Evolutionary conservation across 2,797 vertebrate species (phyloP).

Genomic region (Gymnoscopelus braueri): DNA sequence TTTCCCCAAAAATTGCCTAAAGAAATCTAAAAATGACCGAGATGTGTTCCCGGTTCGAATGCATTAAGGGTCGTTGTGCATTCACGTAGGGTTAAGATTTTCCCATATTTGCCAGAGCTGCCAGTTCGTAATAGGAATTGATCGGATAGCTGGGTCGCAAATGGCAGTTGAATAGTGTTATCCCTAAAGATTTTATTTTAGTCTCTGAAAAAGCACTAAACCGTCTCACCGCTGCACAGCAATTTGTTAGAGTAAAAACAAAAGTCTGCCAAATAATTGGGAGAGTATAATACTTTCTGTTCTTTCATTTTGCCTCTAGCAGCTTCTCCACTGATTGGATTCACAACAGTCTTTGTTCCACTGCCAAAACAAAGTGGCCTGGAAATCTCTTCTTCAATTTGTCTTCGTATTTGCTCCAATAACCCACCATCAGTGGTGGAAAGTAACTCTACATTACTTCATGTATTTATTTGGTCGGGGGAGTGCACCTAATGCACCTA

Average conservation of each 20-base stretch:
- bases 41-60: too few relatives aligned
- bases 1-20: too few relatives aligned
- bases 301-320: constrained; percentile 39
- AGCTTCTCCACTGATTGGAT: constrained; percentile 42
- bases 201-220: constrained; percentile 5
- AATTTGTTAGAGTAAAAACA: constrained; percentile 29
- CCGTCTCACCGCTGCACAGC: constrained; percentile 34
- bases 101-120: constrained; percentile 43
- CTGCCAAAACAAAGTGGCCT: constrained; percentile 36
- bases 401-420: background rate
- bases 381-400: constrained; percentile 1
- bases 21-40: too few relatives aligned
- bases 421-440: constrained; percentile 6
- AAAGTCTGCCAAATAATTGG: constrained; percentile 26
- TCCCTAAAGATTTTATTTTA: constrained; percentile 19
- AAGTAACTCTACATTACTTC: too few relatives aligned
- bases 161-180: constrained; percentile 25
- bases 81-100: constrained; percentile 49
- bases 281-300: constrained; percentile 28
- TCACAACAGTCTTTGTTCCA: constrained; percentile 43
- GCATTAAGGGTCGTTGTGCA: constrained; percentile 28
- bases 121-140: constrained; percentile 25
- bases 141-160: background rate
- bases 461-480: too few relatives aligned
- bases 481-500: too few relatives aligned